phyloP scores from a whole-genome alignment of 2,113 vertebrate species.

The Psammodynastes pulverulentus region DNA sequence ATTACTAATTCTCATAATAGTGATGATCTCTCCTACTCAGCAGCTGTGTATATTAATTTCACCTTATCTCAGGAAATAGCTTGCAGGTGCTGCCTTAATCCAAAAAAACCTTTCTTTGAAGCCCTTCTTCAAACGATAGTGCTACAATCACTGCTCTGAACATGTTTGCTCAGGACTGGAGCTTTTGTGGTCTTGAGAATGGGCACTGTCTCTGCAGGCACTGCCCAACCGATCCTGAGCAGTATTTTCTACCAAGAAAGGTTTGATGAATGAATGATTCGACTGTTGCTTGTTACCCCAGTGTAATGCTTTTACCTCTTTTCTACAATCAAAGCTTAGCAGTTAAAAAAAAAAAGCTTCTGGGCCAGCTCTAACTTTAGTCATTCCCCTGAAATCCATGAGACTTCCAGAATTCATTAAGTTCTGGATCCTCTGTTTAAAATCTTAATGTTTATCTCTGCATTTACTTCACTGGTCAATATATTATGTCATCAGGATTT shows the following conservation, averaged over 20 bases:
- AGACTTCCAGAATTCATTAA: neutral
- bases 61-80: neutral
- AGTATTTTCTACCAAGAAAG: neutral
- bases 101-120: neutral
- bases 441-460: neutral
- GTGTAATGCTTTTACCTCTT: neutral
- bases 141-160: neutral
- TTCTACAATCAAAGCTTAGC: neutral
- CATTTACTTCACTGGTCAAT: neutral
- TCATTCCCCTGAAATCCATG: neutral
- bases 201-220: neutral
- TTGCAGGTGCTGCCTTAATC: neutral
- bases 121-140: neutral
- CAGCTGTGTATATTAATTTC: conserved; percentile 1
- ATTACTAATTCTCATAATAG: neutral
- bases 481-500: neutral
- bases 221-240: neutral
- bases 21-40: neutral
- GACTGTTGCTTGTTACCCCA: neutral
- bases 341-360: neutral
- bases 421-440: neutral
- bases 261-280: neutral
- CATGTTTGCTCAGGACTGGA: neutral
- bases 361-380: neutral
- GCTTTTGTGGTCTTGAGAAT: too few species aligned